Evolutionary conservation across 1,140 invertebrate species (phyloP).

Genomic region (Listronotus oregonensis): DNA sequence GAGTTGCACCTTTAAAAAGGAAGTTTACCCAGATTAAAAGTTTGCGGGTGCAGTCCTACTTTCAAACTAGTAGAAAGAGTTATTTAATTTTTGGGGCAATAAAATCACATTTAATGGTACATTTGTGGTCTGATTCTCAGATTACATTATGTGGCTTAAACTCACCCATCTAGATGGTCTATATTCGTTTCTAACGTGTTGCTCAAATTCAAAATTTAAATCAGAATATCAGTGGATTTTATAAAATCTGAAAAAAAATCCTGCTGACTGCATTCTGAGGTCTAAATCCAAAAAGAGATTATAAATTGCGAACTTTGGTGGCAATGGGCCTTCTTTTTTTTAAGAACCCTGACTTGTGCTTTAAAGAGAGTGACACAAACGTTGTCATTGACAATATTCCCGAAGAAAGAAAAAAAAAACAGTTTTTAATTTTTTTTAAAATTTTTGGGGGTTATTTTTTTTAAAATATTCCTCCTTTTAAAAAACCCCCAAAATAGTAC

Average conservation of each 20-base stretch:
- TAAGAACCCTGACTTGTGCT: conserved; percentile 1
- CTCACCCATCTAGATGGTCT: conserved; percentile 46
- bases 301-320: conserved; percentile 43
- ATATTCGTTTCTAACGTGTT: conserved; percentile 54
- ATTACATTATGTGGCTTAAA: conserved; percentile 56
- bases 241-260: conserved; percentile 53
- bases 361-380: too few species aligned
- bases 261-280: conserved; percentile 58
- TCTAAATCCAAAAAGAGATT: conserved; percentile 36
- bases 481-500: too few species aligned
- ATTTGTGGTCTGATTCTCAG: conserved; percentile 55
- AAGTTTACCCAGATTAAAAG: neutral
- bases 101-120: conserved; percentile 34
- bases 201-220: conserved; percentile 43
- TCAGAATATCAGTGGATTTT: conserved; percentile 46
- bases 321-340: conserved; percentile 45
- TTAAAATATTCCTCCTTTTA: too few species aligned
- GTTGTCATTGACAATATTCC: too few species aligned
- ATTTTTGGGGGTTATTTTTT: too few species aligned
- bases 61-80: conserved; percentile 9
- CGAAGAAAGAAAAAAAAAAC: too few species aligned
- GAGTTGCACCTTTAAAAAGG: too few species aligned
- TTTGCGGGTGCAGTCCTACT: conserved; percentile 19
- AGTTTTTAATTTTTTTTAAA: too few species aligned
- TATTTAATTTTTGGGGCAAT: conserved; percentile 37